Evolutionary conservation across 2,888 invertebrate species (phyloP), one percentile per base, ranked within the genome.

Genomic region (Torymus aiolomorphi): DNA sequence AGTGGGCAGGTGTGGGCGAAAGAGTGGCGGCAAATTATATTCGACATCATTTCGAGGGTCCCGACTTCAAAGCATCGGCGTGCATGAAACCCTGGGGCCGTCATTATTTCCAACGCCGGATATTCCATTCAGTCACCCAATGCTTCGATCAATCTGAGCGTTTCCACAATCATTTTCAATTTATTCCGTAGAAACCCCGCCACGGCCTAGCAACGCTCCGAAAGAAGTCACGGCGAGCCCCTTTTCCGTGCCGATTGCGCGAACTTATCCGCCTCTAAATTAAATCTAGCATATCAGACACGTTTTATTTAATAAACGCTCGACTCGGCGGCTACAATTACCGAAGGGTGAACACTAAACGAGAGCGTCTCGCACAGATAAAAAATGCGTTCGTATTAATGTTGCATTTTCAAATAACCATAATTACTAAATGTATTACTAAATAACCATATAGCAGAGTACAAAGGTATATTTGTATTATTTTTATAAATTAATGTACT

Each of bases 281-380:
- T 88, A 88, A 88, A 89, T 89, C 84, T 86, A 87, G 85, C 87
- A 88, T 88, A 88, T 88, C 89, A 89, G 89, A 88, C 88, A 85
- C 88, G 87, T 88, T 89, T 89, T 89, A 89, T 89, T 89, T 88
- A 88, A 89, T 89, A 88, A 88, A 84, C 81, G 71, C 82, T 81
- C 52, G 59, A 10, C 24, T 77, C 69, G 74, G 57, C 77, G 79
- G 79, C 70, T 66, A n/a, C 16, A 59, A 51, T 2, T 24, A 24
- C 24, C 24, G 24, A 24, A 24, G 24, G 2, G 24, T 24, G 24
- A 24, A 24, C 24, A 24, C 2, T 24, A 24, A 24, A 24, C 24
- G 2, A 24, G 24, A 24, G 3, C 24, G 24, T 24, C 24, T 2
- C 24, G 3, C 3, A 3, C 3, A 24, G 24, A 24, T 24, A 3